Evolutionary conservation across 2,797 vertebrate genomes (phyloP).

Genomic region (Amphiprion clarkii): DNA sequence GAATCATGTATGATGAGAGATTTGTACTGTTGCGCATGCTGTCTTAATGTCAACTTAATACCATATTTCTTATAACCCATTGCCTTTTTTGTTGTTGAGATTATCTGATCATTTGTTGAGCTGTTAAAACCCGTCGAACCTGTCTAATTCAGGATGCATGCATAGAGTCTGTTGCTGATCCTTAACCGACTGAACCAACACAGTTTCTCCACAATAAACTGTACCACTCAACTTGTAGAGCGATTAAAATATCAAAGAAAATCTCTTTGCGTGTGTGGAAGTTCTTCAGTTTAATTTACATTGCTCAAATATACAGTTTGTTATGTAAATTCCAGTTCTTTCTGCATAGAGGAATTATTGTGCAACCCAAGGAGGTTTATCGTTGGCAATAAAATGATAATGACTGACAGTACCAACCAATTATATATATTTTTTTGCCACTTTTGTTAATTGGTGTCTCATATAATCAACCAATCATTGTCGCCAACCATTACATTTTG

Average conservation of each 20-base stretch:
- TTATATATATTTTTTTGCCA: too few relatives aligned
- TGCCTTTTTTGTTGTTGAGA: constrained; percentile 51
- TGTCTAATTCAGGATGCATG: constrained; percentile 50
- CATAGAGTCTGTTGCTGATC: constrained; percentile 42
- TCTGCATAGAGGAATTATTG: too few relatives aligned
- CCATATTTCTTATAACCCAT: constrained; percentile 43
- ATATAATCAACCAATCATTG: too few relatives aligned
- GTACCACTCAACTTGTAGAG: constrained; percentile 38
- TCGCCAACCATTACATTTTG: too few relatives aligned
- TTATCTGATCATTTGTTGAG: constrained; percentile 36
- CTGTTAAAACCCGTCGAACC: constrained; percentile 4
- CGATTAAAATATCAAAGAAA: constrained; percentile 34
- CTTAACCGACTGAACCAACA: constrained; percentile 28
- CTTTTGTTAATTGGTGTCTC: too few relatives aligned
- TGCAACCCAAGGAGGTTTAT: too few relatives aligned
- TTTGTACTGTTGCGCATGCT: constrained; percentile 39
- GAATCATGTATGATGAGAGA: constrained; percentile 38
- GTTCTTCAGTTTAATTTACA: neutral
- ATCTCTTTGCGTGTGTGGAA: neutral
- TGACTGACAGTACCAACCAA: too few relatives aligned
- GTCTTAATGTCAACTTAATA: constrained; percentile 45
- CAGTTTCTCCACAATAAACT: constrained; percentile 62
- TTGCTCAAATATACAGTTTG: too few relatives aligned
- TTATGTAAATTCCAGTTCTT: too few relatives aligned
- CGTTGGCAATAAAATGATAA: too few relatives aligned